phyloP scores from a whole-genome alignment of 2,797 vertebrate species.

The Sandelia bainsii region DNA sequence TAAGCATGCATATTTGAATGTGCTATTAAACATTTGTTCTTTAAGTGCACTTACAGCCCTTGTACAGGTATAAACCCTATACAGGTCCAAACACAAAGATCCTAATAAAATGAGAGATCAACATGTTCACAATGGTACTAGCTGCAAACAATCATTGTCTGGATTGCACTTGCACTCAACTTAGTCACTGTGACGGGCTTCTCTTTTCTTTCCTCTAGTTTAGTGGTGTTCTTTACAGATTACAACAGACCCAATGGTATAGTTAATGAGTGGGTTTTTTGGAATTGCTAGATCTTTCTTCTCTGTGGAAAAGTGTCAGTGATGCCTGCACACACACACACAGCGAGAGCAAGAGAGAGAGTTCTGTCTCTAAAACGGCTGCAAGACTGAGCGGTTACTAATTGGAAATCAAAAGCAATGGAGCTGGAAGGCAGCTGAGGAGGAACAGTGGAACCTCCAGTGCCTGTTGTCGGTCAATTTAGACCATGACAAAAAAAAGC shows the following conservation, averaged over 20 bases:
- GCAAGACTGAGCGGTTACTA: constrained; percentile 64
- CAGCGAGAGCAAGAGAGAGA: neutral
- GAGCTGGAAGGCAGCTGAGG: constrained; percentile 64
- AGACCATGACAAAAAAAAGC: constrained; percentile 62
- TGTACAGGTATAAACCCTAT: neutral
- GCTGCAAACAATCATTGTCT: constrained; percentile 2
- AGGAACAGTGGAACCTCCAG: constrained; percentile 55
- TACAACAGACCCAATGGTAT: neutral
- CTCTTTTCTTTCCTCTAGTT: neutral
- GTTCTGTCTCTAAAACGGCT: constrained; percentile 35
- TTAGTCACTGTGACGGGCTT: neutral
- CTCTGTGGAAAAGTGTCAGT: neutral
- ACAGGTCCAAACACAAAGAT: neutral
- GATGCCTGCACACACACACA: neutral
- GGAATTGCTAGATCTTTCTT: neutral
- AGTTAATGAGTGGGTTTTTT: constrained; percentile 21
- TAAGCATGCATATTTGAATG: constrained; percentile 14
- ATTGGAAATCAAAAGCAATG: constrained; percentile 75
- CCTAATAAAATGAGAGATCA: neutral
- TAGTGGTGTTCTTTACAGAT: constrained; percentile 4
- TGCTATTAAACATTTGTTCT: constrained; percentile 21
- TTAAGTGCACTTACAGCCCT: neutral
- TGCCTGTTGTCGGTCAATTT: constrained; percentile 77
- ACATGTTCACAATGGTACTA: neutral
- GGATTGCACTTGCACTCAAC: neutral